phyloP scores from a whole-genome alignment of 2,113 vertebrate species.

The Dicerorhinus sumatrensis region DNA sequence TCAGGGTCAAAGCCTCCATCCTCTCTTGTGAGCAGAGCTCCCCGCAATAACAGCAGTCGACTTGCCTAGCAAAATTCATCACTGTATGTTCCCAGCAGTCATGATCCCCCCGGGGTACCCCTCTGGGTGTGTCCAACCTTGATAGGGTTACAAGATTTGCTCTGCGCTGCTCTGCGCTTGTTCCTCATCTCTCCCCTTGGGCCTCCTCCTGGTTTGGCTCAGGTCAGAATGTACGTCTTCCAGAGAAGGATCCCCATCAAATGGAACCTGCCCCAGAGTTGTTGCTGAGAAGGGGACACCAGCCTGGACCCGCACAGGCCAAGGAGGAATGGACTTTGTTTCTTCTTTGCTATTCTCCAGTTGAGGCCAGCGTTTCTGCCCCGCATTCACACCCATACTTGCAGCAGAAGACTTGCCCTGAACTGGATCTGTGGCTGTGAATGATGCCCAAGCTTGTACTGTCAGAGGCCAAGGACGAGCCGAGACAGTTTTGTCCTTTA shows the following conservation, averaged over 20 bases:
- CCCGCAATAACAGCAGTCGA: background rate
- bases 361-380: background rate
- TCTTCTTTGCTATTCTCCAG: background rate
- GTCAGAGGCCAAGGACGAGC: conserved; percentile 1
- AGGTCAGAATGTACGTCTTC: background rate
- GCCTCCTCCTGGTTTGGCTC: background rate
- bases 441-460: background rate
- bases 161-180: background rate
- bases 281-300: background rate
- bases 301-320: background rate
- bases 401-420: background rate
- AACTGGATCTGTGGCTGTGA: background rate
- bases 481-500: background rate
- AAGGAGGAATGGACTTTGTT: background rate
- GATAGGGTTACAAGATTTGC: background rate
- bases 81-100: background rate
- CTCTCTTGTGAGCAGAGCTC: background rate
- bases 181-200: background rate
- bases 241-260: background rate
- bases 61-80: background rate
- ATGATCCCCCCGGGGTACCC: background rate
- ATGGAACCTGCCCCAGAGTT: background rate
- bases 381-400: background rate
- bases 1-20: conserved; percentile 11
- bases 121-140: background rate